phyloP scores from a whole-genome alignment of 1,140 invertebrate species.

The Drosophila pachea region DNA sequence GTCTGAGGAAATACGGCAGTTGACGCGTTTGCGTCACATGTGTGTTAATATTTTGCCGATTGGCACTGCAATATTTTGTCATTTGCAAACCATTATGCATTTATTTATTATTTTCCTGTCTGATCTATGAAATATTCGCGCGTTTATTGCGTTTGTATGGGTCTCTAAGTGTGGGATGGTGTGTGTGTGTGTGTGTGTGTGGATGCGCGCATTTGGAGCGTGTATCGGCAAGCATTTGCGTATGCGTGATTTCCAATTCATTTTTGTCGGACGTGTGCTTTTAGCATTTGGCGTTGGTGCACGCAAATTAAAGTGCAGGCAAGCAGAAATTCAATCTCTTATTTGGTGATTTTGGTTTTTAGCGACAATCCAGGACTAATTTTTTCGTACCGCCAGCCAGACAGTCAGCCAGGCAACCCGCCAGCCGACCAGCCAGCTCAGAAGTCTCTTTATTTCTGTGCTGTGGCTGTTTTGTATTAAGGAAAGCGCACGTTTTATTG shows the following conservation, averaged over 20 bases:
- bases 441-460: conserved; percentile 53
- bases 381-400: conserved; percentile 5
- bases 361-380: conserved; percentile 8
- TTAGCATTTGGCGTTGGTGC: conserved; percentile 67
- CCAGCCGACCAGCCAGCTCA: conserved; percentile 31
- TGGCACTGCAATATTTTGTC: conserved; percentile 73
- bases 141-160: conserved; percentile 67
- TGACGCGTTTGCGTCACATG: conserved; percentile 34
- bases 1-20: conserved; percentile 37
- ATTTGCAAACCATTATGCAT: conserved; percentile 73
- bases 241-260: conserved; percentile 68
- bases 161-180: not conserved
- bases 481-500: conserved; percentile 75
- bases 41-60: conserved; percentile 74
- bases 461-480: conserved; percentile 68
- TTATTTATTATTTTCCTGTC: conserved; percentile 70
- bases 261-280: conserved; percentile 61
- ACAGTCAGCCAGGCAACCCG: not conserved
- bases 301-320: conserved; percentile 74
- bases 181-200: not conserved
- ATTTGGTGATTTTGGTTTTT: conserved; percentile 55
- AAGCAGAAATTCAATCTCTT: conserved; percentile 77
- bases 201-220: not conserved
- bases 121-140: conserved; percentile 47
- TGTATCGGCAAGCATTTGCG: conserved; percentile 28